A percentile compares a stretch with the other conserved stretches of the same genome.
Evolutionary conservation across 2,113 vertebrate genomes (phyloP).

Genomic region (Burhinus oedicnemus): DNA sequence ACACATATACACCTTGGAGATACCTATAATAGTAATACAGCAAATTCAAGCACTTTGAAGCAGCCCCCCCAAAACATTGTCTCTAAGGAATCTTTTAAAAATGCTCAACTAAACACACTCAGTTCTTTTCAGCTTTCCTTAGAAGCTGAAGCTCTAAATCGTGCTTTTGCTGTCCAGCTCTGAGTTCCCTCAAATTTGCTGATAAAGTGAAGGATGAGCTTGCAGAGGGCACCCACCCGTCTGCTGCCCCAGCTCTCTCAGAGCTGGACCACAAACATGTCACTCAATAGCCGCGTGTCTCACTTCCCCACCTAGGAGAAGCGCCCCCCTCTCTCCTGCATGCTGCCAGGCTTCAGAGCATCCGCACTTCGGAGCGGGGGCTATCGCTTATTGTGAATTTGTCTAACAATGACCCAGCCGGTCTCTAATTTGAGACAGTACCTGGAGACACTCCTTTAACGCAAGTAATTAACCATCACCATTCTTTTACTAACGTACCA

Average conservation of each 20-base stretch:
- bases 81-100: background rate
- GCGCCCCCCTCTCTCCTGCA: background rate
- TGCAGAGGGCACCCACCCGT: background rate
- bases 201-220: background rate
- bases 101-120: background rate
- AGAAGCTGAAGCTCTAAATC: background rate
- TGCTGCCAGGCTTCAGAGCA: background rate
- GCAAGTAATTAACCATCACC: background rate
- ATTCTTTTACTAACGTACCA: background rate
- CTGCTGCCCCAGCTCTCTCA: background rate
- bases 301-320: background rate
- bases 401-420: background rate
- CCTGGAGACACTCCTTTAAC: background rate
- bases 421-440: background rate
- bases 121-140: background rate
- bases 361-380: accelerated
- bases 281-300: background rate
- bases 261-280: background rate
- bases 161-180: background rate
- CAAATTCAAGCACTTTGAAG: background rate
- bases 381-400: accelerated
- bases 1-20: background rate
- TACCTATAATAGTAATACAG: background rate
- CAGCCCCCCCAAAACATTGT: background rate
- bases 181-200: background rate